These are phyloP conservation scores for Leptobrachium leishanense DNA, from an alignment of 2,113 vertebrate species.

Conservation along the genomic window DNA sequence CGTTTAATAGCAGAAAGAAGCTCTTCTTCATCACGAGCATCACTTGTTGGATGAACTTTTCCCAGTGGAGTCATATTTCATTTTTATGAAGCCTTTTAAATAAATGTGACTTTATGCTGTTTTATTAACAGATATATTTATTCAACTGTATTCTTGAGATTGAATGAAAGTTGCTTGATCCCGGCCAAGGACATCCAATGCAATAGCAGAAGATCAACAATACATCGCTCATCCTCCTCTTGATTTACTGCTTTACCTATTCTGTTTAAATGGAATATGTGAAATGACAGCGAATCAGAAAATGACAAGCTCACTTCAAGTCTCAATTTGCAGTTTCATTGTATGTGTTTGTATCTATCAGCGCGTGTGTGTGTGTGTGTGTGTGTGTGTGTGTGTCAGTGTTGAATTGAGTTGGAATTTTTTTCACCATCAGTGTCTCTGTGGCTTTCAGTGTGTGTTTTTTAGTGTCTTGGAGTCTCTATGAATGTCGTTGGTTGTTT, in stretches of 20 bases:
- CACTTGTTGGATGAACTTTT: neutral
- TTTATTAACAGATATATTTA: constrained; percentile 26
- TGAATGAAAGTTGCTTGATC: constrained; percentile 31
- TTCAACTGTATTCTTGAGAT: constrained; percentile 14
- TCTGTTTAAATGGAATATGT: constrained; percentile 33
- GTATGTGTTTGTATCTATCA: no score
- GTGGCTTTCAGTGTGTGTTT: no score
- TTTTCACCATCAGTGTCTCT: no score
- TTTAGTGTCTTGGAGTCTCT: no score
- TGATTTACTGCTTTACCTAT: constrained; percentile 32
- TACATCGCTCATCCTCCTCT: constrained; percentile 19
- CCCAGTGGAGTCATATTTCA: constrained; percentile 12
- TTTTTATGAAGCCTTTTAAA: neutral
- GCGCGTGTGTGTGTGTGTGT: no score
- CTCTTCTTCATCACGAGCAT: no score
- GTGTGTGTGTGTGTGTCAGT: no score
- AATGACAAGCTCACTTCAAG: no score
- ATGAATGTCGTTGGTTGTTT: no score
- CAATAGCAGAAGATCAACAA: neutral
- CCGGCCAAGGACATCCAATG: constrained; percentile 19
- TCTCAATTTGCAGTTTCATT: no score
- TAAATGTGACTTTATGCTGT: constrained; percentile 7
- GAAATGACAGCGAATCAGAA: constrained; percentile 9
- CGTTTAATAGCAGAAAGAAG: no score
- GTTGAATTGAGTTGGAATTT: no score